phyloP scores from a whole-genome alignment of 2,113 vertebrate genomes.

The Mastomys natalensis region DNA sequence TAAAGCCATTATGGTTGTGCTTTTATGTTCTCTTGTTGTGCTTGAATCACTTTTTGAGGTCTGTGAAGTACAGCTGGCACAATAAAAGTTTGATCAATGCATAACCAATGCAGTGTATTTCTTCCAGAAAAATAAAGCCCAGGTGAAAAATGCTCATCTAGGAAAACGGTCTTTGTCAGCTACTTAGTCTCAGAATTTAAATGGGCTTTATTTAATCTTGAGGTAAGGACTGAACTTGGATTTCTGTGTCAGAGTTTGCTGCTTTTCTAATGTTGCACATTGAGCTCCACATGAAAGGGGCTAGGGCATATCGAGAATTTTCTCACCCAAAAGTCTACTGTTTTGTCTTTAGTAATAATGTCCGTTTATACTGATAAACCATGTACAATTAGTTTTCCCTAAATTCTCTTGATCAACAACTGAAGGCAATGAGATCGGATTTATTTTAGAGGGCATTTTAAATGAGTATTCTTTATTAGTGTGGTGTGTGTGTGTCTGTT shows the following conservation, averaged over 20 bases:
- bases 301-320: slow-evolving; percentile 66
- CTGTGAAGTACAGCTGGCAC: slow-evolving; percentile 90
- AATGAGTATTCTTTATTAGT: neutral
- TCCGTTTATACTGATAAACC: neutral
- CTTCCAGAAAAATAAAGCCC: slow-evolving; percentile 88
- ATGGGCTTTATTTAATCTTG: slow-evolving; percentile 83
- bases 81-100: slow-evolving; percentile 92
- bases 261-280: slow-evolving; percentile 9
- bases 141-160: slow-evolving; percentile 88
- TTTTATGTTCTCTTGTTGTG: slow-evolving; percentile 91
- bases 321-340: slow-evolving; percentile 59
- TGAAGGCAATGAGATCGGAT: neutral
- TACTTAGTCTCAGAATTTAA: slow-evolving; percentile 86
- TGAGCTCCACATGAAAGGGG: slow-evolving; percentile 61
- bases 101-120: slow-evolving; percentile 87
- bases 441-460: neutral
- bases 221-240: slow-evolving; percentile 75
- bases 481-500: neutral
- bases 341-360: slow-evolving; percentile 61
- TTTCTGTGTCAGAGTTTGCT: slow-evolving; percentile 79
- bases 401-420: neutral
- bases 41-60: slow-evolving; percentile 89
- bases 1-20: slow-evolving; percentile 88
- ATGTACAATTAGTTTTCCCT: neutral
- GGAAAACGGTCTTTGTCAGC: slow-evolving; percentile 87